Base-by-base conservation (phyloP, 2,888 invertebrate genomes). In the Baccha elongata region DNA sequence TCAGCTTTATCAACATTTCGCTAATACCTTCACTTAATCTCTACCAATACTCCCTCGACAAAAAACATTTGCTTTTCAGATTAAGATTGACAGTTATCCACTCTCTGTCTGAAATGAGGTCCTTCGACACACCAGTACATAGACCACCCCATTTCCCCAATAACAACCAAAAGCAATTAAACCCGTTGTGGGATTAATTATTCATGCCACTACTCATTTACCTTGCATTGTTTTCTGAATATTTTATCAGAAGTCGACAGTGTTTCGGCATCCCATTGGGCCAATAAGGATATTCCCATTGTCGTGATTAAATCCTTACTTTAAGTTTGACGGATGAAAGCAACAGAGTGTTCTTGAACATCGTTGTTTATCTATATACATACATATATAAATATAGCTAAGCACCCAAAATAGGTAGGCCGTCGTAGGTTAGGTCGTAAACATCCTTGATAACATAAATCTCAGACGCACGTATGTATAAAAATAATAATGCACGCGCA, bases 191-290 rank as follows among this genome's bases (percentile, higher is more conserved):
- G 67, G 15, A 79, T 79, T 65, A 72, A 79, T 79, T 73, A 67
- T 67, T 72, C 68, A 60, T 17, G 15, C 13, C 68, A 42, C 75
- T 60, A 35, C 79, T 71, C 69, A 81, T 81, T 81, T 75, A 32
- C 52, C 26, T 60, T 75, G 75, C 71, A 81, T 81, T 81, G 71
- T 75, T 71, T 75, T 60, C n/a, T 75, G 29, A 75, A 81, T 75
- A 65, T 68, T 81, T 44, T 35, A 75, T 71, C 21, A 74, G 48
- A 8, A 62, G 26, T 19, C 40, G 32, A 55, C 55, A 23, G 46
- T 23, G 7, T 13, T 46, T 23, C 3, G 15, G 35, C 52, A 26
- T 58, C 75, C 75, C 79, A 55, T 62, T 58, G 37, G 75, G 60
- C 46, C 58, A 75, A 75, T 71, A 75, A 71, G 37, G 17, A 40